phyloP scores from a whole-genome alignment of 2,797 vertebrate genomes.

The Arnoldichthys spilopterus region DNA sequence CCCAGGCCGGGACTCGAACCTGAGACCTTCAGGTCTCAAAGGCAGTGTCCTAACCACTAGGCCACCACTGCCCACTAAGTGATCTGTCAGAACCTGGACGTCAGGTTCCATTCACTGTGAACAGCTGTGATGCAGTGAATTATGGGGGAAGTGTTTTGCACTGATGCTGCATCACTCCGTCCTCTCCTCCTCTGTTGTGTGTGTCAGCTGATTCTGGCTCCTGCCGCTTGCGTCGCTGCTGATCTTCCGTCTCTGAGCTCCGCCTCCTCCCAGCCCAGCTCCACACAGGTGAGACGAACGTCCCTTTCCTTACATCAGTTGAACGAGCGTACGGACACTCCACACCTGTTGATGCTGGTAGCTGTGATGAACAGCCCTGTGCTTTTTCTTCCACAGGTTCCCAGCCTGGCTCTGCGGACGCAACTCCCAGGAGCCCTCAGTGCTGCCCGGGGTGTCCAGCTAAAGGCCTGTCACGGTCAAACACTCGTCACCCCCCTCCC shows the following conservation, averaged over 20 bases:
- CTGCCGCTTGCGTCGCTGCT: conserved; percentile 89
- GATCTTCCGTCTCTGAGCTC: conserved; percentile 90
- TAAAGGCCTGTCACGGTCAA: conserved; percentile 83
- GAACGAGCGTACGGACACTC: too few relatives aligned
- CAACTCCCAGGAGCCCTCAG: conserved; percentile 85
- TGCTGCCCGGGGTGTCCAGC: conserved; percentile 83
- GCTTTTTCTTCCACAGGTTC: conserved; percentile 76
- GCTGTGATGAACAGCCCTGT: too few relatives aligned
- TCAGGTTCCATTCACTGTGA: too few relatives aligned
- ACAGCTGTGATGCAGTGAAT: too few relatives aligned
- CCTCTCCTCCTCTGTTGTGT: conserved; percentile 44
- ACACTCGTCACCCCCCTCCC: conserved; percentile 77
- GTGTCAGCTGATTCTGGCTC: conserved; percentile 91
- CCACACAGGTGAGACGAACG: conserved; percentile 84
- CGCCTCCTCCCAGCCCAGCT: conserved; percentile 85
- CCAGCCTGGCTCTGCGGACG: conserved; percentile 86
- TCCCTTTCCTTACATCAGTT: neutral
- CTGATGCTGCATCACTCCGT: too few relatives aligned
- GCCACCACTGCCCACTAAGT: too few relatives aligned
- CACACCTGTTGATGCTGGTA: too few relatives aligned
- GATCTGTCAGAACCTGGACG: too few relatives aligned
- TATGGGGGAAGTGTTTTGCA: too few relatives aligned
- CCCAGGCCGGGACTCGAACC: too few relatives aligned
- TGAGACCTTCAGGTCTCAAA: too few relatives aligned
- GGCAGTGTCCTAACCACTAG: too few relatives aligned